Evolutionary conservation across 2,888 invertebrate species (phyloP), one percentile per base, ranked within the genome.

Genomic region (Tolmerus cingulatus): DNA sequence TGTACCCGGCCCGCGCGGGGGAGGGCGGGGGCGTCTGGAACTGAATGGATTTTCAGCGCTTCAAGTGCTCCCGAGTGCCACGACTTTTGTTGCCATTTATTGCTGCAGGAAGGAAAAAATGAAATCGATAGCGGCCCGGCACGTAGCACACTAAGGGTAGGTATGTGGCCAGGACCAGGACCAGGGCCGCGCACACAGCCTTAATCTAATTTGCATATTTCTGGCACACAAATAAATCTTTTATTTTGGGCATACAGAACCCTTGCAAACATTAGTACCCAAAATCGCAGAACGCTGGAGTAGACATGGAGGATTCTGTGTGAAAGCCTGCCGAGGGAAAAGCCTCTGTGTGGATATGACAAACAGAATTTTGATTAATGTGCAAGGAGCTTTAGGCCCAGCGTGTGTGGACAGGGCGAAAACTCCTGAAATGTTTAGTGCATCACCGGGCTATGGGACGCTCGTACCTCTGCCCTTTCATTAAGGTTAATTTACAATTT

Each of bases 281-380:
- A 74, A 85, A 74, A 74, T 85, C 85, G 74, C 74, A 74, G 46
- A 30, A 16, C 74, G 85, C 74, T 43, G 46, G 30, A 74, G 66
- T 66, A 66, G 85, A 74, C 74, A 51, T 85, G 74, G 27, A 74
- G 85, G 74, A 23, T 46, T 79, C 66, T 27, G 37, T 66, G 55
- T 4, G 46, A 74, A 51, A 40, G 43, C 74, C 34, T 74, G 27
- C 74, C 46, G 46, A 46, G 85, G 85, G 12, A 55, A 57, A 57
- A 66, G 37, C 27, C 27, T 37, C 57, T 74, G 85, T 85, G 74
- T 85, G 85, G 74, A 85, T 85, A 74, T 85, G 85, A 85, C 85
- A 85, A 85, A 85, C 85, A 85, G 85, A 85, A 85, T 74, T 74
- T 85, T 85, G 85, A 85, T 85, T 85, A 85, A 85, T 85, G 85